Conservation (phyloP, 1,140 invertebrate species). For the Chelonus insularis region DNA sequence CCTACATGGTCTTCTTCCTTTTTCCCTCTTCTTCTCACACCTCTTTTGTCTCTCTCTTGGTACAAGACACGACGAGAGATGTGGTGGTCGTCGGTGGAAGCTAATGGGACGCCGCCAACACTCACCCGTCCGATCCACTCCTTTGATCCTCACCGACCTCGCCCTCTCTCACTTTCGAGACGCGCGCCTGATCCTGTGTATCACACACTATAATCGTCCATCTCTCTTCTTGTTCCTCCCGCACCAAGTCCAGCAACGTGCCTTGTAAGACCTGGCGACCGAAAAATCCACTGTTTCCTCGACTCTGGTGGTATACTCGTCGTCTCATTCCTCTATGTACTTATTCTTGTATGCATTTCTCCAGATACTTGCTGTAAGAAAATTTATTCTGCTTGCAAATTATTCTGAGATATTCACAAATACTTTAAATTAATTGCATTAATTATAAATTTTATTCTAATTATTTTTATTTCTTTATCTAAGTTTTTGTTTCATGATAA, state of each 20-base stretch:
- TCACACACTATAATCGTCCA: conserved; percentile 37
- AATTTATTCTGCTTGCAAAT: too few relatives aligned
- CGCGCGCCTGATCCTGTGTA: conserved; percentile 16
- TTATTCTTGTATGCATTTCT: not conserved
- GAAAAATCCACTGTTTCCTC: conserved; percentile 1
- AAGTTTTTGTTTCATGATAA: too few relatives aligned
- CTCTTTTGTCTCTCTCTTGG: conserved; percentile 4
- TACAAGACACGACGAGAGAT: conserved; percentile 40
- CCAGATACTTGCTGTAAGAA: not conserved
- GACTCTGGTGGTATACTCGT: conserved; percentile 7
- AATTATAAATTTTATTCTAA: too few relatives aligned
- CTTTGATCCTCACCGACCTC: conserved; percentile 55
- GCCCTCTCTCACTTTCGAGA: conserved; percentile 39
- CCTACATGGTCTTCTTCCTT: not conserved
- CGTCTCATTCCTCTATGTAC: not conserved
- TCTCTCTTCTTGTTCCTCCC: conserved; percentile 25
- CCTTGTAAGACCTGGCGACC: conserved; percentile 3
- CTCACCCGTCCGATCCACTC: conserved; percentile 40
- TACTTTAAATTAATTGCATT: too few relatives aligned
- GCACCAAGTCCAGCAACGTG: conserved; percentile 1
- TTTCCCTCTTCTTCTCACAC: not conserved
- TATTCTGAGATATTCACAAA: too few relatives aligned
- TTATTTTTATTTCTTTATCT: too few relatives aligned
- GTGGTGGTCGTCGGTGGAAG: conserved; percentile 49
- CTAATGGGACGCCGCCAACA: conserved; percentile 53